phyloP scores from a whole-genome alignment of 1,140 invertebrate genomes.

The Helicoverpa zea region DNA sequence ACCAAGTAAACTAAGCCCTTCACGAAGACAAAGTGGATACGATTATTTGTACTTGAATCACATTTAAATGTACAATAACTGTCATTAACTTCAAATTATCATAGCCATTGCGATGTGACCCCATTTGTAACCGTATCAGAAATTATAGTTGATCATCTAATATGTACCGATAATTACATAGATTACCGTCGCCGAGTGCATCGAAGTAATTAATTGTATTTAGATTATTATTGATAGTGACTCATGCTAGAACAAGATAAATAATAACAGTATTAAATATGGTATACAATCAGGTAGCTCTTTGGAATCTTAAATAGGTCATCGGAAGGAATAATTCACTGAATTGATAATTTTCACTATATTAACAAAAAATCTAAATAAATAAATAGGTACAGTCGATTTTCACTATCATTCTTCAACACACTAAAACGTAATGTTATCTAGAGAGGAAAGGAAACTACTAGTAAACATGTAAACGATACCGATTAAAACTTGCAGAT shows the following conservation, averaged over 20 bases:
- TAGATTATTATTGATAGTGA: not conserved
- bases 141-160: conserved; percentile 11
- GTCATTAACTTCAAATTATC: not conserved
- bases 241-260: not conserved
- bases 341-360: no score
- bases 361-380: no score
- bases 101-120: not conserved
- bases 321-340: no score
- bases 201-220: not conserved
- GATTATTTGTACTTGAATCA: conserved; percentile 7
- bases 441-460: not conserved
- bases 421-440: not conserved
- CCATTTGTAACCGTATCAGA: not conserved
- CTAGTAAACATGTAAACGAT: not conserved
- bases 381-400: not conserved
- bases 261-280: no score
- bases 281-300: no score
- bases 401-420: no score
- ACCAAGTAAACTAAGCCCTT: not conserved
- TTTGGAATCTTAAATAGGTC: no score
- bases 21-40: not conserved
- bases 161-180: not conserved
- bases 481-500: not conserved
- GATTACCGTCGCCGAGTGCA: not conserved
- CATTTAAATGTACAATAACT: not conserved